Conservation (phyloP, 2,113 vertebrate species). For the Emydura subglobosa region DNA sequence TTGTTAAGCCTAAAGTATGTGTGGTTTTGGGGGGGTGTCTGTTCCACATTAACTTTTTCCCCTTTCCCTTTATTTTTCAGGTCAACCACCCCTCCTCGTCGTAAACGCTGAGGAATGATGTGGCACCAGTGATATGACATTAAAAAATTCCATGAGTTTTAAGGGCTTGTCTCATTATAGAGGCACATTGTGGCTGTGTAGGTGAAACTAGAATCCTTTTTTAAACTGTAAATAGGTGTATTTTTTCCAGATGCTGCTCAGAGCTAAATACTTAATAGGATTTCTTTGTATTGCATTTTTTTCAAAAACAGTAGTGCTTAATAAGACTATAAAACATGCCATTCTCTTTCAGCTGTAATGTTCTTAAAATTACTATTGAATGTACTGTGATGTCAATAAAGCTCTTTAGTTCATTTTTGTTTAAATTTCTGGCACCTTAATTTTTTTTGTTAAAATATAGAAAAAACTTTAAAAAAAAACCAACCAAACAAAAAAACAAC, state of each 20-base stretch:
- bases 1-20: slow-evolving; percentile 78
- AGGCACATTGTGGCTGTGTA: slow-evolving; percentile 96
- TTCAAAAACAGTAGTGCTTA: slow-evolving; percentile 85
- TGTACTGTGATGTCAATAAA: slow-evolving; percentile 96
- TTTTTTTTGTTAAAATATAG: slow-evolving; percentile 80
- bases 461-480: slow-evolving; percentile 33
- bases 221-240: slow-evolving; percentile 93
- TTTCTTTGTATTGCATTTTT: slow-evolving; percentile 90
- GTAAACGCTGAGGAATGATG: slow-evolving; percentile 93
- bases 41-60: slow-evolving; percentile 71
- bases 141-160: slow-evolving; percentile 99
- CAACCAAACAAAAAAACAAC: neutral
- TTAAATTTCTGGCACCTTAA: slow-evolving; percentile 85
- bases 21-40: slow-evolving; percentile 74
- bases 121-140: slow-evolving; percentile 86
- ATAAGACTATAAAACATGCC: slow-evolving; percentile 82
- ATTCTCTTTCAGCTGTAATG: slow-evolving; percentile 91
- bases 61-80: slow-evolving; percentile 87
- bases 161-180: slow-evolving; percentile 99
- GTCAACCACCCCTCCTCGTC: slow-evolving; percentile 91
- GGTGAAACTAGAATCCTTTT: slow-evolving; percentile 91
- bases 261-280: slow-evolving; percentile 88
- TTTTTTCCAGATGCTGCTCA: slow-evolving; percentile 92
- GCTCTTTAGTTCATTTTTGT: slow-evolving; percentile 87
- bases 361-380: slow-evolving; percentile 91